Percentiles rank a stretch among this genome's conserved stretches.
Evolutionary conservation across 2,888 invertebrate species (phyloP).

Genomic region (Eristalis tenax): DNA sequence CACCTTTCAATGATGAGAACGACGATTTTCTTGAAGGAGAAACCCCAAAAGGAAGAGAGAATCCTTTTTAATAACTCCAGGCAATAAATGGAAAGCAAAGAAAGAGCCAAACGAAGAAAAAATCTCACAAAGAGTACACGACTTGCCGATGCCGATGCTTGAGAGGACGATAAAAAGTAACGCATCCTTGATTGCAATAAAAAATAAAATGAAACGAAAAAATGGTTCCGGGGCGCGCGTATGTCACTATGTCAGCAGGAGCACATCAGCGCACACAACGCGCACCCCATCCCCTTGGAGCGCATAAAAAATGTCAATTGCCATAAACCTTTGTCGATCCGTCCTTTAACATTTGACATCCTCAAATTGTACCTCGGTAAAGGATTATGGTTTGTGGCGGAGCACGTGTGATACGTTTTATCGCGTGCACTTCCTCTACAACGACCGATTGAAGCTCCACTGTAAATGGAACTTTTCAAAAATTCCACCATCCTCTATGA

Average conservation of each 20-base stretch:
- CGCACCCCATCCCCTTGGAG: not conserved
- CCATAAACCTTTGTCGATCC: slow-evolving; percentile 43
- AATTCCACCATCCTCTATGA: too few species aligned
- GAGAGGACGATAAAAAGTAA: slow-evolving; percentile 68
- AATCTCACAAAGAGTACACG: slow-evolving; percentile 41
- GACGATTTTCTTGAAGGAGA: slow-evolving; percentile 51
- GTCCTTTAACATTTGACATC: slow-evolving; percentile 60
- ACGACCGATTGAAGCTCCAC: slow-evolving; percentile 39
- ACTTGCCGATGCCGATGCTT: slow-evolving; percentile 69
- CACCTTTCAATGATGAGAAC: slow-evolving; percentile 61
- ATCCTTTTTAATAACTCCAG: slow-evolving; percentile 68
- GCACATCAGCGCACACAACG: not conserved
- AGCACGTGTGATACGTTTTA: not conserved
- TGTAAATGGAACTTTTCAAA: slow-evolving; percentile 15
- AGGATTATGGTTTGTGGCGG: slow-evolving; percentile 62
- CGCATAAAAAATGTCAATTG: slow-evolving; percentile 42
- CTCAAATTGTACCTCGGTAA: slow-evolving; percentile 62
- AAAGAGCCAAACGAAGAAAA: not conserved
- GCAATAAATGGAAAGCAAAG: slow-evolving; percentile 61
- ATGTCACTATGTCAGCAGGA: slow-evolving; percentile 3
- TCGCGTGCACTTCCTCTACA: not conserved
- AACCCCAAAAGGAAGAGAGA: slow-evolving; percentile 17
- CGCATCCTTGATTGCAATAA: slow-evolving; percentile 72
- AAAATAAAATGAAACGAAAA: slow-evolving; percentile 21
- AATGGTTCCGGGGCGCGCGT: not conserved